These are phyloP conservation scores for Lipotes vexillifer DNA, from an alignment of 2,113 vertebrate species.

Conservation along the genomic window DNA sequence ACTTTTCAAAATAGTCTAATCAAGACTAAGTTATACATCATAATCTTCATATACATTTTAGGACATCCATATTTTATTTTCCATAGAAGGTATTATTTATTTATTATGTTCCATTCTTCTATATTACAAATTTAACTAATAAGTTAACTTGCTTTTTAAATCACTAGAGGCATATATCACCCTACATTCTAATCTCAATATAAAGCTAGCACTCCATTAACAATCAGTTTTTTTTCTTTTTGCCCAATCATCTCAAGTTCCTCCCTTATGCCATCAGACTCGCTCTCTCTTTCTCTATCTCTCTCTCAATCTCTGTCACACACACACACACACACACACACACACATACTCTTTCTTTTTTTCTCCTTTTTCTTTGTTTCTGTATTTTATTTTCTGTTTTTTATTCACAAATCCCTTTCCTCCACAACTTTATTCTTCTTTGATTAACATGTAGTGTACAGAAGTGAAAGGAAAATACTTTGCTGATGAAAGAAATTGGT, in stretches of 20 bases:
- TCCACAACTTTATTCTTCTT: neutral
- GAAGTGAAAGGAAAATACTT: neutral
- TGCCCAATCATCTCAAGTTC: neutral
- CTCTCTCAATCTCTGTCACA: neutral
- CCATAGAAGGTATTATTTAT: neutral
- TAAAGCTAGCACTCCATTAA: neutral
- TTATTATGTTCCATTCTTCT: neutral
- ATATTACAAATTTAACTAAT: neutral
- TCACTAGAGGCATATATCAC: neutral
- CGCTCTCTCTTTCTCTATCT: neutral
- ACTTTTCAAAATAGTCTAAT: neutral
- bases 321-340: neutral
- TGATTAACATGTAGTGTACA: neutral
- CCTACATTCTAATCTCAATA: neutral
- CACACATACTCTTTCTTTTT: neutral
- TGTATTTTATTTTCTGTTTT: neutral
- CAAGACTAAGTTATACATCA: neutral
- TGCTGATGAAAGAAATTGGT: neutral
- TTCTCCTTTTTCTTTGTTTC: neutral
- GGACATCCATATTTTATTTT: neutral
- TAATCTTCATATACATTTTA: neutral
- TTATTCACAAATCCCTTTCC: neutral
- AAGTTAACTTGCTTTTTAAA: neutral
- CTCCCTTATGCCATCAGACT: neutral
- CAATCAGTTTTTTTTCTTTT: neutral